These are phyloP conservation scores for Loris lydekkerianus DNA, from an alignment of 2,797 vertebrate genomes.

Conservation along the genomic window DNA sequence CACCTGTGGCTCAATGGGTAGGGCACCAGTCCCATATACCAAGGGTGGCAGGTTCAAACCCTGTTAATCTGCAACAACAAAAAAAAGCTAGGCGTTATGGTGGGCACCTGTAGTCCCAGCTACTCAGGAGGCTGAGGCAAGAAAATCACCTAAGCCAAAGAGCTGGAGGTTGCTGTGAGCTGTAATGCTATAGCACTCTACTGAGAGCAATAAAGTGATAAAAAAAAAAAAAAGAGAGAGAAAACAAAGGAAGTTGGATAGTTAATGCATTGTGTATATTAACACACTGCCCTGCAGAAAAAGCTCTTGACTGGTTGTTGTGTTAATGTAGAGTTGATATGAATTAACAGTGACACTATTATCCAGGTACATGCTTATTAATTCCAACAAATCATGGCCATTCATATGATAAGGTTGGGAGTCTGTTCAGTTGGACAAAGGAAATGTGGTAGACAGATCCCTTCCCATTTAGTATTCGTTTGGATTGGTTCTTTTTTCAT, in stretches of 20 bases:
- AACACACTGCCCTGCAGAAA: not conserved
- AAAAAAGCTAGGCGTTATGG: too few species aligned
- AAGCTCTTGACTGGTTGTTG: not conserved
- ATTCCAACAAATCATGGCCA: not conserved
- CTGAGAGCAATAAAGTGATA: too few species aligned
- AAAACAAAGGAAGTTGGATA: not conserved
- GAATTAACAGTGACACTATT: not conserved
- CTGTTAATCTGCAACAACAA: too few species aligned
- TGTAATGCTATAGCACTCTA: too few species aligned
- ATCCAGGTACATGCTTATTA: conserved; percentile 18
- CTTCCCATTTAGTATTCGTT: conserved; percentile 6
- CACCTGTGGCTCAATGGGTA: too few species aligned
- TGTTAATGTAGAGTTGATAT: conserved; percentile 18
- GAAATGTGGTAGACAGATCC: not conserved
- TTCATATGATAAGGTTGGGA: not conserved
- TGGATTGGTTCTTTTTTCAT: conserved; percentile 28
- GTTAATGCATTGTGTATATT: not conserved
- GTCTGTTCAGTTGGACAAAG: not conserved
- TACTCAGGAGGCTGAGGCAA: too few species aligned
- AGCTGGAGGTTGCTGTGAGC: too few species aligned
- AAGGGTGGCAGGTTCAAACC: too few species aligned
- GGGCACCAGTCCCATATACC: too few species aligned
- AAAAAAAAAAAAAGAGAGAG: too few species aligned
- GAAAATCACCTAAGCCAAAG: too few species aligned
- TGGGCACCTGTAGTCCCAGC: too few species aligned